Conservation (phyloP, 2,797 vertebrate species). For the Danio aesculapii region DNA sequence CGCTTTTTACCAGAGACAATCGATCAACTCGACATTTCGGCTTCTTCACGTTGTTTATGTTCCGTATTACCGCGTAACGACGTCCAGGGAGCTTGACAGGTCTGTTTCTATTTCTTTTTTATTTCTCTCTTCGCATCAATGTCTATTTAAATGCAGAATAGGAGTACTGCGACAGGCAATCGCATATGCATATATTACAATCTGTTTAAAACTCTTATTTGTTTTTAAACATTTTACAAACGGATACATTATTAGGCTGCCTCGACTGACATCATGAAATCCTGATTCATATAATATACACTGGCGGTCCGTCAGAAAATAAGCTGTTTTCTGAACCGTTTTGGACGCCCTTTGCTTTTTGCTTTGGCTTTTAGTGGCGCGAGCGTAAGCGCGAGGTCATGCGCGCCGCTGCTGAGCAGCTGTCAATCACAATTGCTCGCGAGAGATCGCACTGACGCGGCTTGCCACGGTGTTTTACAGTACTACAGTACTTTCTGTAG, state of each 20-base stretch:
- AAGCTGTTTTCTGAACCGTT: constrained; percentile 71
- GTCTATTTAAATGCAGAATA: neutral
- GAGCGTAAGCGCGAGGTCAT: constrained; percentile 64
- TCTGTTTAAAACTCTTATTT: neutral
- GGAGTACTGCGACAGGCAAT: neutral
- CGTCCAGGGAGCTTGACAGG: constrained; percentile 4
- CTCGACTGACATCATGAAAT: neutral
- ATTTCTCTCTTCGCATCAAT: neutral
- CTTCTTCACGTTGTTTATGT: constrained; percentile 12
- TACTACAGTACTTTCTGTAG: neutral
- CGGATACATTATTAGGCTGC: neutral
- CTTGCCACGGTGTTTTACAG: constrained; percentile 47
- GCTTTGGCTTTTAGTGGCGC: constrained; percentile 73
- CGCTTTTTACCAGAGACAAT: neutral
- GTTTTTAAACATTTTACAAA: neutral
- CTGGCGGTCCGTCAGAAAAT: constrained; percentile 63
- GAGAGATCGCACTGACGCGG: constrained; percentile 61
- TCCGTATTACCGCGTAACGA: neutral
- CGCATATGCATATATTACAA: neutral
- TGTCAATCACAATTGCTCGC: constrained; percentile 60
- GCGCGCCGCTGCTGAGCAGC: constrained; percentile 55
- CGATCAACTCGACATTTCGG: constrained; percentile 9
- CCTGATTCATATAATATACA: constrained; percentile 13
- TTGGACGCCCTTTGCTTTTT: constrained; percentile 72
- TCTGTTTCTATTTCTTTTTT: neutral